A percentile compares a stretch with the other conserved stretches of the same genome.
Conservation (phyloP, 2,797 vertebrate species). For the Cheirogaleus major region DNA sequence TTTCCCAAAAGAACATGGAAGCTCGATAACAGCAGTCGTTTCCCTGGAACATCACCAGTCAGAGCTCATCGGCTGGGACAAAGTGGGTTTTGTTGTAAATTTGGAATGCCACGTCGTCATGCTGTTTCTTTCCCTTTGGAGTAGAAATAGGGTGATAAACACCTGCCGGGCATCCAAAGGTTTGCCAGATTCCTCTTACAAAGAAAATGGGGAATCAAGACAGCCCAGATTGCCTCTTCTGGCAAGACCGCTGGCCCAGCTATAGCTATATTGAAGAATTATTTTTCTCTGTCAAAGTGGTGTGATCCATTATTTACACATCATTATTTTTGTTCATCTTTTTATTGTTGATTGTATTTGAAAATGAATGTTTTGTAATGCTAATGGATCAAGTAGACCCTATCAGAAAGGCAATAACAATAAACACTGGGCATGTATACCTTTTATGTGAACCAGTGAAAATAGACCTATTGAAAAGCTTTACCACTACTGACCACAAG, state of each 20-base stretch:
- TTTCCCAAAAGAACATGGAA: conserved; percentile 27
- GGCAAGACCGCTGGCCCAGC: background rate
- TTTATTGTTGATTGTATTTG: background rate
- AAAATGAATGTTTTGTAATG: conserved; percentile 15
- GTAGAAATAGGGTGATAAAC: conserved; percentile 55
- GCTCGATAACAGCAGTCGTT: background rate
- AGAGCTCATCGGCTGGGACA: conserved; percentile 8
- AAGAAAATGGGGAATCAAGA: conserved; percentile 48
- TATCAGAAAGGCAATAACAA: background rate
- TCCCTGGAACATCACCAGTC: background rate
- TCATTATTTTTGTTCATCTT: background rate
- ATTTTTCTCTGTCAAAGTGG: background rate
- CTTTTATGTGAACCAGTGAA: background rate
- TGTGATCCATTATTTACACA: background rate
- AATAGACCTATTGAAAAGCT: background rate
- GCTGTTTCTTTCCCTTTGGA: conserved; percentile 47
- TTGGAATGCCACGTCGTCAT: conserved; percentile 1
- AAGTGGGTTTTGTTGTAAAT: conserved; percentile 67
- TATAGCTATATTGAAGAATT: background rate
- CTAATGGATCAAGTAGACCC: background rate
- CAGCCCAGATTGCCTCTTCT: conserved; percentile 46
- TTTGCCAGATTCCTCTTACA: conserved; percentile 62
- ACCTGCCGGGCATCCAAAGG: conserved; percentile 48
- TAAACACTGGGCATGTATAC: background rate
- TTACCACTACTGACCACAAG: background rate